Evolutionary conservation across 2,797 vertebrate species (phyloP), one percentile per base, ranked within the genome.

Genomic region (Miichthys miiuy): DNA sequence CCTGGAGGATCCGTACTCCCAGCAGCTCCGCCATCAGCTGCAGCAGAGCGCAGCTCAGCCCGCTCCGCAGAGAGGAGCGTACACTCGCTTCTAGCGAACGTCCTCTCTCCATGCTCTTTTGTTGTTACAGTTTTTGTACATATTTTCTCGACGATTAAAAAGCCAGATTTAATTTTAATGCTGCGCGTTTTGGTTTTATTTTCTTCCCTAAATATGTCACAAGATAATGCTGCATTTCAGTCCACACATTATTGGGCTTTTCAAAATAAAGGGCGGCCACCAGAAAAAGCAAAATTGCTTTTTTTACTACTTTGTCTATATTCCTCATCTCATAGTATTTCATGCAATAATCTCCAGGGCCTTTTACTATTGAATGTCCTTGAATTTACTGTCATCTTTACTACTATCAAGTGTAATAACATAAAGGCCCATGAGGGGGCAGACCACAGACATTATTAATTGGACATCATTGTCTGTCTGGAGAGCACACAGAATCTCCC

Each of bases 1-100:
- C 72, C 91, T 99, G 67, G 98, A 99, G 91, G 98, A 99, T 81
- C 98, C 98, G 0, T 99, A 97, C 57, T 98, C 98, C 0, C 98
- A 99, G 92, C 98, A 99, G 88, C 95, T 98, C 6, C 96, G 98
- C 14, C 96, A 98, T 27, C 98, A 98, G 79, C 96, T 96, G 52
- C 98, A 99, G 54, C 96, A 96, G 72, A 68, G 78, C 3, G 94
- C 86, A 18, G 88, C 95, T 18, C 94, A 93, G 57, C 93, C 96
- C 0, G 88, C 92, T 1, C 87, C 94, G n/a, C 96, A 96, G 91
- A 95, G 98, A 65, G 95, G 93, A 0, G 94, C 97, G 0, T 97
- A 97, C 68, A 89, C 94, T 0, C 96, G 97, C 30, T 99, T 98
- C 82, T 98, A 96, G 75, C 16, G 1, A 13, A 25, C 46, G 8